These are phyloP conservation scores for Ormyrus labotus DNA, from an alignment of 2,888 invertebrate genomes.

Conservation along the genomic window DNA sequence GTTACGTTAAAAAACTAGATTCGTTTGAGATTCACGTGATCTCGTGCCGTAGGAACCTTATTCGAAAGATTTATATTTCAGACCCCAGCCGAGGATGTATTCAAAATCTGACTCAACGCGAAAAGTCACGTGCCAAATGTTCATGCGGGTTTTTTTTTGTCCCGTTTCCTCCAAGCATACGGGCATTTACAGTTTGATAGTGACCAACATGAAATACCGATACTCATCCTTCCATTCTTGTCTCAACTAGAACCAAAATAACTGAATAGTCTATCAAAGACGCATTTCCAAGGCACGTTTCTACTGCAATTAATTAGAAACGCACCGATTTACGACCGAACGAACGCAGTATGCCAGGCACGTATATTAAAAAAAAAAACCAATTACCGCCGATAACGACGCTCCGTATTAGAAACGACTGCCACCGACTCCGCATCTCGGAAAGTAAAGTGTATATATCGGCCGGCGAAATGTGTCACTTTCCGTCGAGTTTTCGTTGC, in stretches of 20 bases:
- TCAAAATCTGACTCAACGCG: background rate
- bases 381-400: too few relatives aligned
- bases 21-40: too few relatives aligned
- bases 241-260: background rate
- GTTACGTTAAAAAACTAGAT: too few relatives aligned
- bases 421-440: constrained; percentile 1
- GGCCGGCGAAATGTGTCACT: constrained; percentile 23
- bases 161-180: constrained; percentile 19
- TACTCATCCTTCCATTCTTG: background rate
- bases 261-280: too few relatives aligned
- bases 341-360: too few relatives aligned
- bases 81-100: background rate
- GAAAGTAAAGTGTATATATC: constrained; percentile 11
- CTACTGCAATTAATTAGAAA: too few relatives aligned
- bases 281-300: too few relatives aligned
- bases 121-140: background rate
- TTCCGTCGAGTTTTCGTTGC: constrained; percentile 17
- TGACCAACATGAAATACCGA: too few relatives aligned
- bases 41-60: too few relatives aligned
- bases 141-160: constrained; percentile 28
- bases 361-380: too few relatives aligned
- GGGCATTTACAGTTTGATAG: background rate
- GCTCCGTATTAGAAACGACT: background rate
- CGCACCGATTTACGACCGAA: too few relatives aligned
- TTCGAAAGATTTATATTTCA: constrained; percentile 17